Base-by-base conservation (phyloP, 2,113 vertebrate genomes). In the Zosterops japonicus region DNA sequence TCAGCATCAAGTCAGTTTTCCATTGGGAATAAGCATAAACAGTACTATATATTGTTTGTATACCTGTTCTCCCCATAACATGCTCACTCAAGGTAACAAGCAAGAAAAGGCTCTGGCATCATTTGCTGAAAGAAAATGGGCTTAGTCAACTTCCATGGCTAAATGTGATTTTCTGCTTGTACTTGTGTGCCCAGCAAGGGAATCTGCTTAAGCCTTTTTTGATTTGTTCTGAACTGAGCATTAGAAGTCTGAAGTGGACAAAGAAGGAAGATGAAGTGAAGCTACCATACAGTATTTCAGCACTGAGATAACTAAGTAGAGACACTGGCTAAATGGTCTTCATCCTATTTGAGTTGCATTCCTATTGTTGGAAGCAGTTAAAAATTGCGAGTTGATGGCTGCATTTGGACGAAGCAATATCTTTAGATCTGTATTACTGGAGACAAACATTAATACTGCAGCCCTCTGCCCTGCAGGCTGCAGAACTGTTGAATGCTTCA, bases 311-410 rank as follows among this genome's bases (percentile, higher is more conserved):
- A 87, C n/a, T 29, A 9, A 41, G 22, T 27, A 33, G 14, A 64
- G 61, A 17, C 5, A 22, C 6, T 87, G 59, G 23, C 29, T 77
- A 64, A 75, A 36, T 44, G 25, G 42, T 50, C 57, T 85, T 83
- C 22, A 23, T 80, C 18, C 20, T 50, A 3, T 57, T 67, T 6
- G 4, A 74, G 44, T 91, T 91, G 68, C 1, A 3, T 69, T 90
- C 70, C 92, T 90, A 4, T 82, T 96, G 79, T 90, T 96, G 61
- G 84, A 93, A 93, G 49, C 87, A 90, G 92, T 63, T 96, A 97
- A 95, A 96, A 97, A 93, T 96, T 91, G 94, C 50, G 92, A 91
- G 41, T 53, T 92, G 57, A 72, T 74, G 65, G 71, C 42, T 90
- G 67, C 17, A 31, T 77, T 92, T 71, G 69, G 56, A 46, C 31